These are phyloP conservation scores for Caenorhabditis wallacei DNA, from an alignment of 2,888 invertebrate species.

Conservation along the genomic window DNA sequence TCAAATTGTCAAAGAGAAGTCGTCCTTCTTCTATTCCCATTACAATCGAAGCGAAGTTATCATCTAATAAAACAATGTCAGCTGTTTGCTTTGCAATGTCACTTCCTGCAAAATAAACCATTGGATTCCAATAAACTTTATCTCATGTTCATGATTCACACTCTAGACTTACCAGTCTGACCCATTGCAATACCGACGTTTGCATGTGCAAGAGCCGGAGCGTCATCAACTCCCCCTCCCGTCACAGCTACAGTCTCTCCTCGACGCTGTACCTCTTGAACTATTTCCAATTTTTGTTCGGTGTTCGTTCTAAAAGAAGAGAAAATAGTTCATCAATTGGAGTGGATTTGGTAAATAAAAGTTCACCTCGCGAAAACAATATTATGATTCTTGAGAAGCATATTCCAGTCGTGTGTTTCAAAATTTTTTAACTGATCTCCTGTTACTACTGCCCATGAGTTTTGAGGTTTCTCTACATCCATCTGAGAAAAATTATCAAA, in stretches of 20 bases:
- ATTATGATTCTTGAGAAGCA: constrained; percentile 78
- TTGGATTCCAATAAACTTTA: no score
- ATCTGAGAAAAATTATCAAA: constrained; percentile 38
- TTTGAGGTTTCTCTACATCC: constrained; percentile 45
- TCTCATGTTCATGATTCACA: no score
- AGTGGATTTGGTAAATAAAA: no score
- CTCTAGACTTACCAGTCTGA: constrained; percentile 43
- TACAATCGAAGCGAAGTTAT: constrained; percentile 81
- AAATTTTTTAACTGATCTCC: constrained; percentile 78
- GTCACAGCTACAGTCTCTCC: constrained; percentile 82
- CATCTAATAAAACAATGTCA: constrained; percentile 80
- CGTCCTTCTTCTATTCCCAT: constrained; percentile 81
- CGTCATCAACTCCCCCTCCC: constrained; percentile 82
- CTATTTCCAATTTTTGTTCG: constrained; percentile 81
- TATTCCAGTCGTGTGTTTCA: constrained; percentile 77
- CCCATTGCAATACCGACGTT: constrained; percentile 83
- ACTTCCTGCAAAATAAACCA: constrained; percentile 68
- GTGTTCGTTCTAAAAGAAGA: constrained; percentile 81
- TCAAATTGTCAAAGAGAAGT: constrained; percentile 77
- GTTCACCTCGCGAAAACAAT: constrained; percentile 81
- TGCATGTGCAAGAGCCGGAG: constrained; percentile 81
- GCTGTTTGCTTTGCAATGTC: constrained; percentile 80
- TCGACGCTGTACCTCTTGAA: constrained; percentile 81
- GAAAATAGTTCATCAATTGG: no score
- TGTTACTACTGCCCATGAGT: constrained; percentile 76